These are phyloP conservation scores for Chaetodon auriga DNA, from an alignment of 2,113 vertebrate species.

Conservation along the genomic window DNA sequence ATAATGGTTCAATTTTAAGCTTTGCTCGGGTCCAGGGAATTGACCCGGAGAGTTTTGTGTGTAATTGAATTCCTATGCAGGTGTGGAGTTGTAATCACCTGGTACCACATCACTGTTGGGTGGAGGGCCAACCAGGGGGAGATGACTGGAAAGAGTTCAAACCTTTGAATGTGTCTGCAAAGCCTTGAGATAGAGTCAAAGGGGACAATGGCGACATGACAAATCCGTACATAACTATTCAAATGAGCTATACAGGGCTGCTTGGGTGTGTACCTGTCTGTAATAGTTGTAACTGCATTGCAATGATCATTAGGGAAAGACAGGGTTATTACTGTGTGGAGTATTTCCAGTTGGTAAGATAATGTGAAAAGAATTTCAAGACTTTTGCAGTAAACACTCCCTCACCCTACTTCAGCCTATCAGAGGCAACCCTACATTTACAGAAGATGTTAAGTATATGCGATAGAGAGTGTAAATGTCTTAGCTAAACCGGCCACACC, in stretches of 20 bases:
- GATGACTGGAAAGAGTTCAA: slow-evolving; percentile 39
- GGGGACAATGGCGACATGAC: slow-evolving; percentile 69
- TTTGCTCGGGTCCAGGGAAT: slow-evolving; percentile 62
- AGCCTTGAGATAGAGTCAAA: slow-evolving; percentile 61
- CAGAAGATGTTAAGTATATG: slow-evolving; percentile 66
- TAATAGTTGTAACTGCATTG: slow-evolving; percentile 59
- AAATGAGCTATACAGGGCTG: slow-evolving; percentile 63
- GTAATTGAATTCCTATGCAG: slow-evolving; percentile 73
- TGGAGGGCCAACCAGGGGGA: slow-evolving; percentile 46
- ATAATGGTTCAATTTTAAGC: slow-evolving; percentile 54
- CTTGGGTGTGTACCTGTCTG: slow-evolving; percentile 60
- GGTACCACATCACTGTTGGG: slow-evolving; percentile 70
- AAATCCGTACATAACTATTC: slow-evolving; percentile 70
- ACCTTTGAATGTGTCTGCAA: slow-evolving; percentile 61
- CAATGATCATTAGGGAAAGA: slow-evolving; percentile 67
- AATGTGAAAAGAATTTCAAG: slow-evolving; percentile 71
- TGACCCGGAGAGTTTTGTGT: slow-evolving; percentile 64
- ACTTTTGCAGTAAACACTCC: slow-evolving; percentile 66
- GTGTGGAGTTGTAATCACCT: slow-evolving; percentile 63
- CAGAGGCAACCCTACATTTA: slow-evolving; percentile 65
- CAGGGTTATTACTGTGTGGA: slow-evolving; percentile 74
- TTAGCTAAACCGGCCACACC: slow-evolving; percentile 84
- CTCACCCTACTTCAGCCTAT: slow-evolving; percentile 65
- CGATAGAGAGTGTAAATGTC: slow-evolving; percentile 77
- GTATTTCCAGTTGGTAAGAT: slow-evolving; percentile 64